These are phyloP conservation scores for Eptesicus fuscus DNA, from an alignment of 2,113 vertebrate genomes.

Conservation along the genomic window DNA sequence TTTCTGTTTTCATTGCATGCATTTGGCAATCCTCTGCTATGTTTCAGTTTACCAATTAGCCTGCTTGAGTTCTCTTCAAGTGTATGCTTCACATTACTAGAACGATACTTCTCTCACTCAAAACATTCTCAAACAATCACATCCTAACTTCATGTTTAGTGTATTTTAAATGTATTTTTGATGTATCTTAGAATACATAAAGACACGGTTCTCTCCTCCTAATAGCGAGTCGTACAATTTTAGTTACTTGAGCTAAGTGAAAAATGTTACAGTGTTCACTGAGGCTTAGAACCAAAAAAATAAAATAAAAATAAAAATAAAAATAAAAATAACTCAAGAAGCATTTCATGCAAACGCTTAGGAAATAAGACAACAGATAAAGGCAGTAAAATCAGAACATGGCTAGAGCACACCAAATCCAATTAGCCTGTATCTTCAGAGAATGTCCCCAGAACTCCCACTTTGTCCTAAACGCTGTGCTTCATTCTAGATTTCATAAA, in stretches of 20 bases:
- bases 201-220: background rate
- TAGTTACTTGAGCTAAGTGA: background rate
- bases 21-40: background rate
- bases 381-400: background rate
- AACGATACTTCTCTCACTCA: background rate
- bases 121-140: background rate
- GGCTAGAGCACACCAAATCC: background rate
- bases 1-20: background rate
- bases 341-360: background rate
- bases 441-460: background rate
- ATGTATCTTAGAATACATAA: background rate
- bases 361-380: background rate
- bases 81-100: background rate
- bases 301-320: background rate
- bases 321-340: background rate
- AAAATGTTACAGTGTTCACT: background rate
- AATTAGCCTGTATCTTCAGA: background rate
- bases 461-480: background rate
- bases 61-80: background rate
- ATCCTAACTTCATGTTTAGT: background rate
- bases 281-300: background rate
- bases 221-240: background rate
- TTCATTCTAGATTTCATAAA: background rate
- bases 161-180: background rate
- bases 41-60: background rate